Conservation (phyloP, 2,888 invertebrate genomes). For the Ctena decussata region DNA sequence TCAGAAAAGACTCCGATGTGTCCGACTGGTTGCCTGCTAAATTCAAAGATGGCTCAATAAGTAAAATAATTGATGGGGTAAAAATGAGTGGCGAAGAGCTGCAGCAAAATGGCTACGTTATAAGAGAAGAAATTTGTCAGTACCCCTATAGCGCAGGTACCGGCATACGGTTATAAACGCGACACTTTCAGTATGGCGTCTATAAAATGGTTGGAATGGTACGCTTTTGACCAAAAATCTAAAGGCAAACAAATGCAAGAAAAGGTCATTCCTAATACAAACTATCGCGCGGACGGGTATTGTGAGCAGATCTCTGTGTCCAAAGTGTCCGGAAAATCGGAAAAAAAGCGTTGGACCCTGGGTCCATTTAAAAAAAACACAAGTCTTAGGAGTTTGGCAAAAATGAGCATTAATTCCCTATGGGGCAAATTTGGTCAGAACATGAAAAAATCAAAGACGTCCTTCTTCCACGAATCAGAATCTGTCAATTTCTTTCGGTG, state of each 20-base stretch:
- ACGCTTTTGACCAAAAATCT: background rate
- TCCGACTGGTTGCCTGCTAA: background rate
- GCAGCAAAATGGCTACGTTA: too few relatives aligned
- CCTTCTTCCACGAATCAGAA: background rate
- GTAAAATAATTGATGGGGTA: too few relatives aligned
- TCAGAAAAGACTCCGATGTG: background rate
- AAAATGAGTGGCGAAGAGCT: too few relatives aligned
- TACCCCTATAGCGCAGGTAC: background rate
- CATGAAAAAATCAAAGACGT: background rate
- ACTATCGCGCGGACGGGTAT: too few relatives aligned
- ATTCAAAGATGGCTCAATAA: too few relatives aligned
- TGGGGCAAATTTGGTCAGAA: background rate
- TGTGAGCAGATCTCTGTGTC: too few relatives aligned
- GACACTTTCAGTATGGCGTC: background rate
- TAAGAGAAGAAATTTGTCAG: too few relatives aligned
- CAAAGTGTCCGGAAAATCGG: too few relatives aligned
- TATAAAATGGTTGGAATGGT: background rate
- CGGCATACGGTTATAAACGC: background rate
- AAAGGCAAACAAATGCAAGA: background rate
- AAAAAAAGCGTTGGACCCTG: background rate
- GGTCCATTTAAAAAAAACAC: background rate
- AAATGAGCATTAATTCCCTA: background rate
- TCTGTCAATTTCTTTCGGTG: background rate
- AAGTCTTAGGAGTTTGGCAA: background rate
- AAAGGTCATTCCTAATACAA: background rate